Base-by-base conservation (phyloP, 2,797 vertebrate species). In the Euthynnus affinis region DNA sequence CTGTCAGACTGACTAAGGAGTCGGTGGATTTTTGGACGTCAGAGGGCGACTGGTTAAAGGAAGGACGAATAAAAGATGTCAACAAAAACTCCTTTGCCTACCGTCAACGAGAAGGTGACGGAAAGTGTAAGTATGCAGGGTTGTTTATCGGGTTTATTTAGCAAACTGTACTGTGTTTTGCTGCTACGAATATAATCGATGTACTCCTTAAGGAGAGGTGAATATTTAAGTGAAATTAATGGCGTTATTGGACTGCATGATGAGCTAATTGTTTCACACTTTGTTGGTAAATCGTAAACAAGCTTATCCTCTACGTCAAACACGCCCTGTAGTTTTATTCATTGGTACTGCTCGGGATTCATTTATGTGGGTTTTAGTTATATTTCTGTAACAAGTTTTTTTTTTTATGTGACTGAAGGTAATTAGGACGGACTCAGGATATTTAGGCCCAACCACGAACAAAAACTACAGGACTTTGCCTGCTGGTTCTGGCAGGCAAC, bases 21-120 rank as follows among this genome's bases (percentile, higher is more conserved):
- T 83, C 85, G 63, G 74, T 58, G 86, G 70, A 57, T 76, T 74
- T 76, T 58, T 22, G 72, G 60, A 78, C 84, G 44, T 34, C 64
- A 14, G 23, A 74, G 57, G 17, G 48, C 17, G 25, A 61, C 67
- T 58, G 76, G 32, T 18, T 37, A 13, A 85, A 42, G 34, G 72
- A 57, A 68, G 80, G 66, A 60, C 53, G 20, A 23, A 49, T 68
- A 59, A 52, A 96, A 95, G 79, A 99, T 99, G 98, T 99, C 98
- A 95, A 96, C 97, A 84, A 95, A 98, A 96, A 97, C 97, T 82
- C 96, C 97, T 56, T 88, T 99, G 84, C 98, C 97, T 1, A 98
- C 98, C 60, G 97, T 98, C 85, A 98, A 97, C 90, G 98, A 98
- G 84, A 96, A 97, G 86, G 96, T 95, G 96, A 93, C 96, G 18